Percentiles rank a stretch among this genome's conserved stretches.
These are phyloP conservation scores for Temnothorax rugatulus DNA, from an alignment of 2,888 invertebrate genomes.

Conservation along the genomic window DNA sequence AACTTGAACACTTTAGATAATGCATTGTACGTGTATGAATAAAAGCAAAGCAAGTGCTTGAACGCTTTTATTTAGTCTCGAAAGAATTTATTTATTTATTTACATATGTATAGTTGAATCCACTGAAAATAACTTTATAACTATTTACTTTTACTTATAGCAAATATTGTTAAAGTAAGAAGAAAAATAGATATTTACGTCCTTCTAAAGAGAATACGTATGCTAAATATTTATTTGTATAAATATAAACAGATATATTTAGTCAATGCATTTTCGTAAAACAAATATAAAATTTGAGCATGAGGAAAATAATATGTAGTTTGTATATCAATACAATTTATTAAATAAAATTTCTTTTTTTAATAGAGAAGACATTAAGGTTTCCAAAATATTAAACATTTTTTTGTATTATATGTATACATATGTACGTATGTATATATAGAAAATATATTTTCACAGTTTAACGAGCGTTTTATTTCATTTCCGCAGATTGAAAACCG, in stretches of 20 bases:
- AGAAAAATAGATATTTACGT: not conserved
- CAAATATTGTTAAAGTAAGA: not conserved
- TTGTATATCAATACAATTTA: not conserved
- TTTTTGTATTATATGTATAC: not conserved
- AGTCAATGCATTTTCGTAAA: not conserved
- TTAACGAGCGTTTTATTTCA: slow-evolving; percentile 31
- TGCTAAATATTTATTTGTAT: not conserved
- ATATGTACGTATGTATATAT: not conserved
- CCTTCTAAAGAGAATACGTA: not conserved
- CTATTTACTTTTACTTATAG: not conserved
- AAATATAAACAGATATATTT: not conserved
- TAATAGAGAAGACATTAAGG: not conserved
- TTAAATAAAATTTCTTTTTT: not conserved
- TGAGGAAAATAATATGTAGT: not conserved
- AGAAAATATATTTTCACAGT: not conserved
- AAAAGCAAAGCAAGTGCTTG: not conserved
- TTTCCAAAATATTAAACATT: not conserved
- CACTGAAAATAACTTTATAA: not conserved
- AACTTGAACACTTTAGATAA: slow-evolving; percentile 40
- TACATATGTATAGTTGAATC: not conserved
- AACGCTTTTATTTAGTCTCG: not conserved
- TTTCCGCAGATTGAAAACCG: not conserved
- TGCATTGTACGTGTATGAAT: not conserved
- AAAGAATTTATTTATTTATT: slow-evolving; percentile 24
- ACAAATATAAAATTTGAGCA: not conserved